phyloP scores from a whole-genome alignment of 2,888 invertebrate genomes.

The Pristionchus entomophagus region DNA sequence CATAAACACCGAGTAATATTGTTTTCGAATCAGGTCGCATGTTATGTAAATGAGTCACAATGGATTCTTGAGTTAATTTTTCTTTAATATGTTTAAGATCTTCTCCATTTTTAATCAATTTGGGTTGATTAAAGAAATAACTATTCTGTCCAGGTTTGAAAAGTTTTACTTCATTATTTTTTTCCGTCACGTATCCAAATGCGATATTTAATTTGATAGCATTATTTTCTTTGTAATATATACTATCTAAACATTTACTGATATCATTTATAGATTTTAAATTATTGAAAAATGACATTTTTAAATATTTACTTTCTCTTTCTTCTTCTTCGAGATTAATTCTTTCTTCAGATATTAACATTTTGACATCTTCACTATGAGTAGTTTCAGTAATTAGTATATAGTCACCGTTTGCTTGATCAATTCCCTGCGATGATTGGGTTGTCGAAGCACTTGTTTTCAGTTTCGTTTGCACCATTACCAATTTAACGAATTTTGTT shows the following conservation, averaged over 20 bases:
- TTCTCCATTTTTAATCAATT: slow-evolving; percentile 48
- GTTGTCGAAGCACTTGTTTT: slow-evolving; percentile 48
- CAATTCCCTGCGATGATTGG: slow-evolving; percentile 45
- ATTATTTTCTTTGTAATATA: slow-evolving; percentile 48
- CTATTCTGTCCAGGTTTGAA: slow-evolving; percentile 49
- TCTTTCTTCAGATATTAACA: slow-evolving; percentile 46
- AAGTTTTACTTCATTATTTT: slow-evolving; percentile 49
- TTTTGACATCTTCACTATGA: slow-evolving; percentile 26
- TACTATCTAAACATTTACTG: slow-evolving; percentile 43
- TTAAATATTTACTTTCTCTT: slow-evolving; percentile 49
- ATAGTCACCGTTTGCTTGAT: slow-evolving; percentile 49
- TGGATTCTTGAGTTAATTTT: slow-evolving; percentile 49
- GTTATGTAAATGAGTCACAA: slow-evolving; percentile 41
- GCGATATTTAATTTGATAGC: slow-evolving; percentile 49
- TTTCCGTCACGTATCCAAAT: slow-evolving; percentile 51
- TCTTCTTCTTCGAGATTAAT: slow-evolving; percentile 34
- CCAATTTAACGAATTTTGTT: background rate
- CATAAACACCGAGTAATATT: slow-evolving; percentile 49
- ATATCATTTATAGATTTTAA: slow-evolving; percentile 43
- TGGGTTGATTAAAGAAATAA: slow-evolving; percentile 47
- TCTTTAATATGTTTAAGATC: slow-evolving; percentile 49
- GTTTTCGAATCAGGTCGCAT: slow-evolving; percentile 50
- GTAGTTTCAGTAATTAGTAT: slow-evolving; percentile 49
- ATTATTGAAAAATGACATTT: slow-evolving; percentile 48
- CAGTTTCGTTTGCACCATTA: background rate